Conservation (phyloP, 2,797 vertebrate species). For the Carcharodon carcharias region DNA sequence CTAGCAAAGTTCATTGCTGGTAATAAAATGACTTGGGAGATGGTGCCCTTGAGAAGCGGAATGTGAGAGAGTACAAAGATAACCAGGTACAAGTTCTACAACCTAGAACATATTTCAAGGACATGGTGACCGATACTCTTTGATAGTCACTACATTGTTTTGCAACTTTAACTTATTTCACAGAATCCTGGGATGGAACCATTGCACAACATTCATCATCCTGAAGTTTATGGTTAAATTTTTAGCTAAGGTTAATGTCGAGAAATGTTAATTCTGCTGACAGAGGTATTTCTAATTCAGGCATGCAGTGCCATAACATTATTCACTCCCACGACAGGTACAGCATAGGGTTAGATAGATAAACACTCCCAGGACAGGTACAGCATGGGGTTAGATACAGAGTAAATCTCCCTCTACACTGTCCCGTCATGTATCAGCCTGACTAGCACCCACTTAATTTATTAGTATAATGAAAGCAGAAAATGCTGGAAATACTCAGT, state of each 20-base stretch:
- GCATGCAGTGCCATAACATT: background rate
- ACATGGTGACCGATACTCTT: too few relatives aligned
- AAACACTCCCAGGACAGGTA: background rate
- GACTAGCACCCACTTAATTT: background rate
- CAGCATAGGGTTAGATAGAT: background rate
- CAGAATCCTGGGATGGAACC: background rate
- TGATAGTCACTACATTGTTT: background rate
- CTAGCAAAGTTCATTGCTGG: background rate
- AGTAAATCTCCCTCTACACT: background rate
- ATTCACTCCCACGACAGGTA: background rate
- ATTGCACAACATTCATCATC: background rate
- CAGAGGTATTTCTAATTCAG: background rate
- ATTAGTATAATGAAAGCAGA: background rate
- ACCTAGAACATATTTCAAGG: background rate
- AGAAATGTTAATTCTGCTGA: background rate
- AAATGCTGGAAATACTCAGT: too few relatives aligned
- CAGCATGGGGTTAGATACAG: background rate
- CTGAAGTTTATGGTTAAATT: background rate
- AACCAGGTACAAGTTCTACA: background rate
- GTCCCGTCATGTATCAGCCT: background rate
- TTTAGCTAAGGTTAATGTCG: background rate
- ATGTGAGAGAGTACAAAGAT: background rate
- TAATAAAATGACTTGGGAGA: background rate
- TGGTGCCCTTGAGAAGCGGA: background rate
- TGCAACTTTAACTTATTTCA: background rate